Percentiles rank a stretch among this genome's conserved stretches.
Evolutionary conservation across 2,113 vertebrate genomes (phyloP).

Genomic region (Motacilla tschutschensis): DNA sequence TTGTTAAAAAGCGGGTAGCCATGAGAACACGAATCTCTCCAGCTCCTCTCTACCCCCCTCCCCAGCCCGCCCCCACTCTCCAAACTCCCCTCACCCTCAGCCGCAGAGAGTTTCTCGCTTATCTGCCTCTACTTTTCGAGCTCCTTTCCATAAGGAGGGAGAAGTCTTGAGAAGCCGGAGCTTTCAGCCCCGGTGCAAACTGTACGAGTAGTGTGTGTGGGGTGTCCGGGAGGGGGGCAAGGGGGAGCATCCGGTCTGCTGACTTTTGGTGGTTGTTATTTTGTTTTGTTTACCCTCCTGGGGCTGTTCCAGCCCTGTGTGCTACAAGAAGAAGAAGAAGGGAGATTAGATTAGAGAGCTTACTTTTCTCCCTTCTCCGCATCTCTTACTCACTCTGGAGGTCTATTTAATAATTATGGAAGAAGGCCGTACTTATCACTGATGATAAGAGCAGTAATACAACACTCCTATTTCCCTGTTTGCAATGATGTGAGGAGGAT

Average conservation of each 20-base stretch:
- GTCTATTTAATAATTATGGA: background rate
- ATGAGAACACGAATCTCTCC: conserved; percentile 37
- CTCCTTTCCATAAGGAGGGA: background rate
- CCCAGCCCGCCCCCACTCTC: background rate
- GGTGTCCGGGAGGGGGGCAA: background rate
- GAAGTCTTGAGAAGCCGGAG: conserved; percentile 24
- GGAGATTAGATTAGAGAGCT: background rate
- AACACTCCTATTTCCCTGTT: background rate
- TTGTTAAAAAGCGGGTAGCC: conserved; percentile 33
- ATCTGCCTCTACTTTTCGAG: conserved; percentile 21
- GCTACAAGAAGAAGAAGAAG: background rate
- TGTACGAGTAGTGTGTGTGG: background rate
- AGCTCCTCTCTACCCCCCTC: background rate
- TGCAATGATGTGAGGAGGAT: background rate
- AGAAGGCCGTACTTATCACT: background rate
- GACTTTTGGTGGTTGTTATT: conserved; percentile 2
- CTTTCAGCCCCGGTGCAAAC: conserved; percentile 18
- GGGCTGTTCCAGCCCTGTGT: background rate
- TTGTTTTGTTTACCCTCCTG: conserved; percentile 43
- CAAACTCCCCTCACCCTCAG: background rate
- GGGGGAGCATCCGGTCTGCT: conserved; percentile 23
- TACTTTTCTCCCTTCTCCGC: background rate
- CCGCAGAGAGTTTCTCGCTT: conserved; percentile 20
- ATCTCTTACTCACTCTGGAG: background rate
- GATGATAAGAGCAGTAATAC: background rate